These are phyloP conservation scores for Drosophila ercepeae DNA, from an alignment of 1,140 invertebrate genomes.

Conservation along the genomic window DNA sequence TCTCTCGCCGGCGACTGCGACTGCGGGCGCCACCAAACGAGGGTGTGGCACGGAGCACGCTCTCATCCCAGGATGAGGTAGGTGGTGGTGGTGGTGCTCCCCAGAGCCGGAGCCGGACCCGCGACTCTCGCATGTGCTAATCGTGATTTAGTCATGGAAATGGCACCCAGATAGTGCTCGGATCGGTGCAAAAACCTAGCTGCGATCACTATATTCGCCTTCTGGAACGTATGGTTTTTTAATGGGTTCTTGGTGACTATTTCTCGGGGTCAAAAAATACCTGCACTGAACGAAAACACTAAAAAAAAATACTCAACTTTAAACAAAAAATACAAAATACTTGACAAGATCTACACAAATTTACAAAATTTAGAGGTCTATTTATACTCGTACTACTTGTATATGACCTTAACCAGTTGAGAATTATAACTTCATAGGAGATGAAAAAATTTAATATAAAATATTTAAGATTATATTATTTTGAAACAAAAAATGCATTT, in stretches of 20 bases:
- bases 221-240: not conserved
- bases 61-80: not conserved
- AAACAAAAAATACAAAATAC: no score
- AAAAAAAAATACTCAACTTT: no score
- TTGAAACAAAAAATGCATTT: no score
- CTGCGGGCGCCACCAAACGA: slow-evolving; percentile 18
- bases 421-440: no score
- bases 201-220: not conserved
- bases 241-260: not conserved
- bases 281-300: not conserved
- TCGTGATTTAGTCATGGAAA: slow-evolving; percentile 3
- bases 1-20: not conserved
- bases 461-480: no score
- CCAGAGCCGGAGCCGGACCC: not conserved
- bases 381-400: no score
- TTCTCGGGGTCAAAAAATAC: not conserved
- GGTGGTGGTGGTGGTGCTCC: no score
- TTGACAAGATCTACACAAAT: no score
- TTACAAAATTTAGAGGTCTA: no score
- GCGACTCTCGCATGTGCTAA: not conserved
- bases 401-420: no score
- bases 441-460: no score
- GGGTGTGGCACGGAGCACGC: slow-evolving; percentile 29
- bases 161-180: not conserved
- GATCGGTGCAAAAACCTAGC: slow-evolving; percentile 2